Evolutionary conservation across 2,113 vertebrate species (phyloP).

Genomic region (Conger conger): DNA sequence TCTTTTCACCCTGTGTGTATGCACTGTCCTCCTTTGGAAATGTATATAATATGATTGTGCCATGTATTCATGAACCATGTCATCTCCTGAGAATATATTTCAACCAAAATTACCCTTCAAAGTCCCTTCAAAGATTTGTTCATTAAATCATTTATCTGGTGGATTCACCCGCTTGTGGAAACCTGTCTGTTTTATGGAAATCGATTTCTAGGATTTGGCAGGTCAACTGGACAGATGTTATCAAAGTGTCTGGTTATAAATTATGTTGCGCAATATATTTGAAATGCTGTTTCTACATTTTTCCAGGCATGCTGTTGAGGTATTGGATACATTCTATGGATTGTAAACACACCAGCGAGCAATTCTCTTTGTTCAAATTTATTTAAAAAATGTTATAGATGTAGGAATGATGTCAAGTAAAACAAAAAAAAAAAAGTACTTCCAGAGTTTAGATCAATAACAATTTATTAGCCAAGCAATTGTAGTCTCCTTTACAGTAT

Average conservation of each 20-base stretch:
- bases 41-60: constrained; percentile 77
- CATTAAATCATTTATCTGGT: neutral
- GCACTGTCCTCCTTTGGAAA: constrained; percentile 61
- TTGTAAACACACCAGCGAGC: too few species aligned
- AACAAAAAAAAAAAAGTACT: too few species aligned
- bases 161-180: neutral
- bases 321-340: neutral
- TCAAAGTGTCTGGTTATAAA: neutral
- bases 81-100: constrained; percentile 75
- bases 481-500: too few species aligned
- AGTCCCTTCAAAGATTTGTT: neutral
- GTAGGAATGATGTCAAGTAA: too few species aligned
- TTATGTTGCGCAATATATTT: neutral
- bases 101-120: constrained; percentile 32
- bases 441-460: too few species aligned
- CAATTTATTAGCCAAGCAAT: too few species aligned
- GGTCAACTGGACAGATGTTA: neutral
- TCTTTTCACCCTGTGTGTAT: constrained; percentile 47
- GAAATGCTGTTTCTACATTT: neutral
- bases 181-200: neutral
- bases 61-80: constrained; percentile 70
- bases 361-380: too few species aligned
- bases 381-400: too few species aligned
- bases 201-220: neutral
- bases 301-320: neutral